Evolutionary conservation across 2,888 invertebrate species (phyloP), one percentile per base, ranked within the genome.

Genomic region (Trichogramma evanescens): DNA sequence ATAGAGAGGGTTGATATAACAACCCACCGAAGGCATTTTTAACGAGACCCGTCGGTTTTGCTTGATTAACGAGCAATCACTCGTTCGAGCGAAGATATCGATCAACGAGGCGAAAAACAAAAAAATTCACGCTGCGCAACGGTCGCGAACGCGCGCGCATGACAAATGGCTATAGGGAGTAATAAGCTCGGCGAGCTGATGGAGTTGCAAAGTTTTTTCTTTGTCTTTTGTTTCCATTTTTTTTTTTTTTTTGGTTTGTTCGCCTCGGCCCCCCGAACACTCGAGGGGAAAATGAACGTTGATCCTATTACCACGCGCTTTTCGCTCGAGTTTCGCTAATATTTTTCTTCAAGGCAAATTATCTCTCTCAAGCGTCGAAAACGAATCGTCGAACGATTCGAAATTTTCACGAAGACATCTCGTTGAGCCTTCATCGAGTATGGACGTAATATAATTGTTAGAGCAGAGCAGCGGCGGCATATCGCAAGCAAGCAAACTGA

Each of bases 21-120:
- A 26, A 26, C 26, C 26, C 26, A 26, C 26, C 26, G 41, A 41
- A 44, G 53, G 50, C 50, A 43, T 57, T 61, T 61, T 61, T 54
- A 61, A 50, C 45, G 54, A 50, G 41, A 46, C 46, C 50, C 45
- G 51, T 56, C 51, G 51, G 55, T 59, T 26, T 51, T 39, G 9
- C 50, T 53, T 56, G 56, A 60, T 54, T 59, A 55, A 59, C 48
- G 59, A 59, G 48, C 51, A 51, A 59, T 55, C 42, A 51, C 51
- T 42, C 39, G 42, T 44, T 38, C 10, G n/a, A 41, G 6, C 45
- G 38, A 4, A 44, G 43, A 49, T 38, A 43, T 49, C 58, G 10
- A 54, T 58, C 53, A 49, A 13, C 10, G 57, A 40, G 48, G 9
- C 41, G 40, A 41, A 9, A 52, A 10, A 41, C 8, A 52, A 52